Percentiles rank a stretch among this genome's conserved stretches.
Conservation (phyloP, 2,888 invertebrate genomes). For the Dicyrtoma fusca region DNA sequence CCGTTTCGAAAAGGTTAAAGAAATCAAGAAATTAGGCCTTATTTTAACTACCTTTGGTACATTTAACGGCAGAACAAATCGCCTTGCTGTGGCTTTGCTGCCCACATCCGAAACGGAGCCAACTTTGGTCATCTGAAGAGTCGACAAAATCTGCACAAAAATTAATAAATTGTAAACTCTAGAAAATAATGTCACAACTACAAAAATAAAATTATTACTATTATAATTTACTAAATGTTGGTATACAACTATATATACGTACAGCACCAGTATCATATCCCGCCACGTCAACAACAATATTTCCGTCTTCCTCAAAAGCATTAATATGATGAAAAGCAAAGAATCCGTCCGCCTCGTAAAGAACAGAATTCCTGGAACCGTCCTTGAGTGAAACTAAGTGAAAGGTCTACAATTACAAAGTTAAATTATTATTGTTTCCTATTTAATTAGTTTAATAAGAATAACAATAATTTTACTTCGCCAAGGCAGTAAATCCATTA, state of each 20-base stretch:
- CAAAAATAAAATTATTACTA: too few relatives aligned
- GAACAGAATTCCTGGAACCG: slow-evolving; percentile 59
- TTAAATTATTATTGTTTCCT: too few relatives aligned
- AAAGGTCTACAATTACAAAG: slow-evolving; percentile 58
- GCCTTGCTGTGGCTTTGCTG: slow-evolving; percentile 42
- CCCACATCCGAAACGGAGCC: not conserved
- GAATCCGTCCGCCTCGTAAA: slow-evolving; percentile 60
- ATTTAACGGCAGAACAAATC: slow-evolving; percentile 53
- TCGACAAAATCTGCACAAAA: slow-evolving; percentile 10
- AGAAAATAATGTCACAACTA: too few relatives aligned
- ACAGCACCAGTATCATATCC: slow-evolving; percentile 58
- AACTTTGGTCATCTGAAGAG: not conserved
- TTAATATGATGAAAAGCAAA: slow-evolving; percentile 65
- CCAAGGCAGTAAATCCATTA: too few relatives aligned
- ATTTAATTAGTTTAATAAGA: too few relatives aligned
- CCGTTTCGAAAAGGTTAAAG: too few relatives aligned
- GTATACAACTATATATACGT: not conserved
- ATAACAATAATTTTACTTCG: too few relatives aligned
- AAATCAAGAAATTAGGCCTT: too few relatives aligned
- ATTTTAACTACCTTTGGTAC: slow-evolving; percentile 29
- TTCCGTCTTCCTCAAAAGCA: slow-evolving; percentile 62
- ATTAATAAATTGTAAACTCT: too few relatives aligned
- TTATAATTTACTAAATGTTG: too few relatives aligned
- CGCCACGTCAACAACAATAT: slow-evolving; percentile 60
- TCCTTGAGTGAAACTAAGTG: slow-evolving; percentile 60